phyloP scores from a whole-genome alignment of 2,888 invertebrate genomes.

The Hoplodrina ambigua region DNA sequence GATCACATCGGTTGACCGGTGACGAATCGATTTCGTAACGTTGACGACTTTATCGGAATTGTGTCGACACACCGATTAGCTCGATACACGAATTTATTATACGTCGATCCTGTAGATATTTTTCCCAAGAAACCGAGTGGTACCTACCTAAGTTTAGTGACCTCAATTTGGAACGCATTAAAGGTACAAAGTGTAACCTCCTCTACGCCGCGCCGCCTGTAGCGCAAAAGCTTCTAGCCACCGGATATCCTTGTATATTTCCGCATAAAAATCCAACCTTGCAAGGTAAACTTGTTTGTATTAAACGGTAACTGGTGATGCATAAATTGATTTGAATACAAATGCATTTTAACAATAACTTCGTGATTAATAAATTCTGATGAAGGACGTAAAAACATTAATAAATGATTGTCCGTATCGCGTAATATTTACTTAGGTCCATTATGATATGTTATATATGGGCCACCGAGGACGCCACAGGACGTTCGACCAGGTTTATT shows the following conservation, averaged over 20 bases:
- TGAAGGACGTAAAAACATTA: slow-evolving; percentile 38
- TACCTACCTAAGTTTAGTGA: slow-evolving; percentile 39
- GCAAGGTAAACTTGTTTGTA: slow-evolving; percentile 30
- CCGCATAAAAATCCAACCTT: slow-evolving; percentile 33
- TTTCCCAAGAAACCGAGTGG: slow-evolving; percentile 55
- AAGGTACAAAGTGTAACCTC: slow-evolving; percentile 13
- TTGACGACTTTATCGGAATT: slow-evolving; percentile 85
- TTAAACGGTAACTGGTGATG: slow-evolving; percentile 4
- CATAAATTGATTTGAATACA: slow-evolving; percentile 21
- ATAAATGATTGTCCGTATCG: slow-evolving; percentile 69
- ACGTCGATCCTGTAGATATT: slow-evolving; percentile 52
- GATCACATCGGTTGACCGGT: slow-evolving; percentile 80
- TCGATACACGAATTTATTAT: slow-evolving; percentile 70
- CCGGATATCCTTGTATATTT: slow-evolving; percentile 54
- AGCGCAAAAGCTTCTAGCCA: slow-evolving; percentile 14
- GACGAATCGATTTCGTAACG: slow-evolving; percentile 85
- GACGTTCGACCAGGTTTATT: slow-evolving; percentile 72
- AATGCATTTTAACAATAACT: slow-evolving; percentile 27
- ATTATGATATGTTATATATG: slow-evolving; percentile 73
- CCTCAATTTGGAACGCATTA: slow-evolving; percentile 37
- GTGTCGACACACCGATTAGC: slow-evolving; percentile 78
- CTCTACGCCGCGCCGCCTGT: slow-evolving; percentile 23
- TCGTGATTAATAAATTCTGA: slow-evolving; percentile 33
- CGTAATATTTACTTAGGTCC: slow-evolving; percentile 73
- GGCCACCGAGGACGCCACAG: slow-evolving; percentile 74